These are phyloP conservation scores for Gymnoscopelus microlampas DNA, from an alignment of 2,797 vertebrate genomes.

Conservation along the genomic window DNA sequence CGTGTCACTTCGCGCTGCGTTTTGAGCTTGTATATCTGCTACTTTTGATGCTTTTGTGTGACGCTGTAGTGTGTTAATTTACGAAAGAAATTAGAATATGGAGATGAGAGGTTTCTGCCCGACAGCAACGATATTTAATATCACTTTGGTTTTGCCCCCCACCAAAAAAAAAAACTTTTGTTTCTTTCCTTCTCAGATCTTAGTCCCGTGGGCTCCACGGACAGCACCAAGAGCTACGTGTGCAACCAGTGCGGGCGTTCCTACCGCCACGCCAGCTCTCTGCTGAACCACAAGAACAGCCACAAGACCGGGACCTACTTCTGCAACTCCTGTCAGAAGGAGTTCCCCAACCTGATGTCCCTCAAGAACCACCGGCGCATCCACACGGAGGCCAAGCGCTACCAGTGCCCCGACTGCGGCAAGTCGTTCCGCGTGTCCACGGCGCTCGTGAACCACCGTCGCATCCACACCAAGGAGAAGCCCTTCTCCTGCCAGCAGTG, in stretches of 20 bases:
- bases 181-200: slow-evolving; percentile 42
- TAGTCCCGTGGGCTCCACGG: slow-evolving; percentile 30
- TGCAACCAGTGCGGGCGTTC: slow-evolving; percentile 83
- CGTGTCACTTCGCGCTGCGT: too few species aligned
- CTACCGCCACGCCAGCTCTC: slow-evolving; percentile 84
- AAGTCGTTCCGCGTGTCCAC: slow-evolving; percentile 85
- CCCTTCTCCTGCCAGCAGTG: slow-evolving; percentile 75
- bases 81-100: too few species aligned
- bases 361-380: slow-evolving; percentile 90
- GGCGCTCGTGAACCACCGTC: slow-evolving; percentile 88
- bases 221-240: slow-evolving; percentile 71
- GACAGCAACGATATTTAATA: too few species aligned
- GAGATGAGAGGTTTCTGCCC: too few species aligned
- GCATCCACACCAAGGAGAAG: slow-evolving; percentile 90
- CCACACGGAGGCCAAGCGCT: slow-evolving; percentile 87
- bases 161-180: slow-evolving; percentile 23
- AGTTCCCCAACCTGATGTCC: slow-evolving; percentile 86
- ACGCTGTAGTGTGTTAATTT: too few species aligned
- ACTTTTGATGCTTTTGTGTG: too few species aligned
- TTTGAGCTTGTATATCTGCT: too few species aligned
- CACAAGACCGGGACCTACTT: slow-evolving; percentile 87
- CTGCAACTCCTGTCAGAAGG: slow-evolving; percentile 85
- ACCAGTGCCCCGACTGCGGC: slow-evolving; percentile 85
- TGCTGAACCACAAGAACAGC: slow-evolving; percentile 86
- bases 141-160: too few species aligned